Evolutionary conservation across 2,113 vertebrate species (phyloP).

Genomic region (Vicugna pacos): DNA sequence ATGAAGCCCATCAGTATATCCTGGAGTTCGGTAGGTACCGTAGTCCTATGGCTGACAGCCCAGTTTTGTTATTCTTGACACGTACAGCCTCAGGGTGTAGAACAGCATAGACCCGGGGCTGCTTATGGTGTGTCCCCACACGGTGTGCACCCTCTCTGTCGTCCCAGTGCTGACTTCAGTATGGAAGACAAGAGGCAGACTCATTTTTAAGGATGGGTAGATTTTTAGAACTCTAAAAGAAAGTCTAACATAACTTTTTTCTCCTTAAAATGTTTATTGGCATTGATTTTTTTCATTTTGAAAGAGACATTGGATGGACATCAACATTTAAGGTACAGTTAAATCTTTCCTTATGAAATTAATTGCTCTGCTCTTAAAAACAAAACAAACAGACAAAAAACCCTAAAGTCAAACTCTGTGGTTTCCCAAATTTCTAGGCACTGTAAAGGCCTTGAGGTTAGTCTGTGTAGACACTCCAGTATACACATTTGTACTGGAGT

Average conservation of each 20-base stretch:
- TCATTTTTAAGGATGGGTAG: background rate
- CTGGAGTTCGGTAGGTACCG: constrained; percentile 92
- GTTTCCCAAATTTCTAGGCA: background rate
- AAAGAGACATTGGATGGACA: background rate
- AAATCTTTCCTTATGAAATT: background rate
- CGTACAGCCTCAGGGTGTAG: background rate
- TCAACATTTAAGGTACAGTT: background rate
- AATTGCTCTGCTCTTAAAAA: background rate
- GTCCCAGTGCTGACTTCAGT: background rate
- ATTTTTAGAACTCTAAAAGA: background rate
- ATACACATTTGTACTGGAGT: background rate
- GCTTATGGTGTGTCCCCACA: background rate
- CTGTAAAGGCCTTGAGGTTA: background rate
- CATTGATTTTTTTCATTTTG: constrained; percentile 33
- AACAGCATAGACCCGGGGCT: background rate
- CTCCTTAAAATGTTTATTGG: background rate
- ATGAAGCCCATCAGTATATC: constrained; percentile 96
- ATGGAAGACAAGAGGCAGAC: background rate
- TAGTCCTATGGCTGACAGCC: rapidly evolving
- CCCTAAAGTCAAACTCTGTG: background rate
- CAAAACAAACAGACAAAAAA: background rate
- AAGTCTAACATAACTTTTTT: background rate
- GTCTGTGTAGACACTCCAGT: background rate
- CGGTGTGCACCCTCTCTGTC: background rate
- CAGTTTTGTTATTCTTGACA: background rate